phyloP scores from a whole-genome alignment of 2,888 invertebrate species.

The Metacarcinus magister region DNA sequence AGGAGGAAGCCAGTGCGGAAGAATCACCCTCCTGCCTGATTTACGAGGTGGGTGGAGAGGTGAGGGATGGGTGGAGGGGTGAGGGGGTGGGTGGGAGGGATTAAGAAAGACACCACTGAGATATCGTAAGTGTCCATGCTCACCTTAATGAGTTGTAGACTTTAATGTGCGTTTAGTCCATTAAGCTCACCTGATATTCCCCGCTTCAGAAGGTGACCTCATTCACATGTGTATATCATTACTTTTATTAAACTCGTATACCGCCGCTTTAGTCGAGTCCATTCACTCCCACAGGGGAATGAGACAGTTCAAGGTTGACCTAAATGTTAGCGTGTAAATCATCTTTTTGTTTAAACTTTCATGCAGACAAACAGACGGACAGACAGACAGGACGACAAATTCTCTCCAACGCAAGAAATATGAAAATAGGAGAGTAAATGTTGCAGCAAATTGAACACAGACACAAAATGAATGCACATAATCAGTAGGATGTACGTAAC shows the following conservation, averaged over 20 bases:
- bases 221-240: background rate
- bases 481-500: background rate
- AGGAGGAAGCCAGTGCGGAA: background rate
- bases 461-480: too few relatives aligned
- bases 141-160: slow-evolving; percentile 3
- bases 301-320: background rate
- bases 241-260: background rate
- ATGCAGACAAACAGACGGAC: too few relatives aligned
- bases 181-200: background rate
- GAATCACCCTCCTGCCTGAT: slow-evolving; percentile 12
- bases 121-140: background rate
- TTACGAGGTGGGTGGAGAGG: background rate
- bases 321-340: background rate
- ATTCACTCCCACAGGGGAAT: background rate
- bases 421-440: too few relatives aligned
- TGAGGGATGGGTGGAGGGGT: background rate
- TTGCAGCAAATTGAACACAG: too few relatives aligned
- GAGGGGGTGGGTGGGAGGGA: background rate
- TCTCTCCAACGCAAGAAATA: background rate
- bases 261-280: background rate
- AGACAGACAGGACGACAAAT: background rate
- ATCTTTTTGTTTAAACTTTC: background rate
- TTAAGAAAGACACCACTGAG: background rate
- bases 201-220: background rate
- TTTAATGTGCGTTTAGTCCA: background rate